Conservation (phyloP, 1,140 invertebrate genomes). For the Mya arenaria region DNA sequence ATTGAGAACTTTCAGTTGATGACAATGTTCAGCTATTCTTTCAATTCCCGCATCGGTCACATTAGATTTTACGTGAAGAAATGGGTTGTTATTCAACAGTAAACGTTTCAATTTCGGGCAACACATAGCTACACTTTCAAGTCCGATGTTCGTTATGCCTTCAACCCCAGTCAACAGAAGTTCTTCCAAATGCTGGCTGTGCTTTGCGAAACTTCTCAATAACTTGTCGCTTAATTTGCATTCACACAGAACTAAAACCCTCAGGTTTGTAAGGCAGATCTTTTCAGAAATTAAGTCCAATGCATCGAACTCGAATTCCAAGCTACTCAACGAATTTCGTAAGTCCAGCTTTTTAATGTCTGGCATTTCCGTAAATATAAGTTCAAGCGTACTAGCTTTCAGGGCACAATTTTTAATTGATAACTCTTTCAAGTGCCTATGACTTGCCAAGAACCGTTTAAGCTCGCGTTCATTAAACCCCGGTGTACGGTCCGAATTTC, state of each 20-base stretch:
- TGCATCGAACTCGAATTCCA: not conserved
- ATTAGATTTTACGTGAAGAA: constrained; percentile 24
- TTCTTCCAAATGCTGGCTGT: constrained; percentile 17
- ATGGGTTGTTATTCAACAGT: constrained; percentile 33
- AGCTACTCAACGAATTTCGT: not conserved
- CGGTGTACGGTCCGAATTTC: no score
- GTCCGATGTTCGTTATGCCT: constrained; percentile 49
- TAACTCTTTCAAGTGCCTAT: not conserved
- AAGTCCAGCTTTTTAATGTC: not conserved
- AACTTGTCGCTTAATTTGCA: constrained; percentile 32
- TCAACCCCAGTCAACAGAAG: constrained; percentile 43
- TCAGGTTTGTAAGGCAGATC: not conserved
- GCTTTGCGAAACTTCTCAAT: constrained; percentile 35
- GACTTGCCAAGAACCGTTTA: not conserved
- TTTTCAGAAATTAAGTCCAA: no score
- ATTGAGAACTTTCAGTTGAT: constrained; percentile 46
- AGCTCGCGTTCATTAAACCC: no score
- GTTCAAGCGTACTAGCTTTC: not conserved
- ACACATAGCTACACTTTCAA: constrained; percentile 27
- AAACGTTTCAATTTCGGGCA: constrained; percentile 38
- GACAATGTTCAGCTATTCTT: constrained; percentile 44
- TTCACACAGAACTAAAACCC: not conserved
- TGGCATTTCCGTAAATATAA: not conserved
- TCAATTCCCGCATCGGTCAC: constrained; percentile 50
- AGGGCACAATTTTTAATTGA: not conserved